These are phyloP conservation scores for Cepaea nemoralis DNA, from an alignment of 1,140 invertebrate species.

Conservation along the genomic window DNA sequence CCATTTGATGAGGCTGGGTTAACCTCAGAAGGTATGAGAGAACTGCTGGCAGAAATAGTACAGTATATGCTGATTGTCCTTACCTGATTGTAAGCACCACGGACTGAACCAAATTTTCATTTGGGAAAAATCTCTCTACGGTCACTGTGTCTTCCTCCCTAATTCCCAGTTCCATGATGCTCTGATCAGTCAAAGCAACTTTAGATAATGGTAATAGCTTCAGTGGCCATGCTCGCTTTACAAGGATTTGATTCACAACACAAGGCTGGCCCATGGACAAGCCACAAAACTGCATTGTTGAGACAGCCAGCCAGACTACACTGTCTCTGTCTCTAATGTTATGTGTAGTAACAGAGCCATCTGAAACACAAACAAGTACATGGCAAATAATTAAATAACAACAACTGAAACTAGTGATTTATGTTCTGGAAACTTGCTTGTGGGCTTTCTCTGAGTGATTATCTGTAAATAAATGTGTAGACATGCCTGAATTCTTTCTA, in stretches of 20 bases:
- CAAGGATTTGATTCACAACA: slow-evolving; percentile 42
- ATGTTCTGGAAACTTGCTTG: too few relatives aligned
- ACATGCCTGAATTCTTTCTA: too few relatives aligned
- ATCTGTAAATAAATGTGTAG: too few relatives aligned
- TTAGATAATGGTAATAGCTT: slow-evolving; percentile 10
- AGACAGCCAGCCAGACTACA: slow-evolving; percentile 43
- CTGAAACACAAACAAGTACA: slow-evolving; percentile 11
- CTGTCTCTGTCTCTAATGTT: slow-evolving; percentile 34
- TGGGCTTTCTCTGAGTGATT: too few relatives aligned
- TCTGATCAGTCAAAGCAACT: slow-evolving; percentile 33
- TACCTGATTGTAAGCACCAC: neutral
- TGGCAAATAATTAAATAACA: too few relatives aligned
- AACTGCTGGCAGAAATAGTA: too few relatives aligned
- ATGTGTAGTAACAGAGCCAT: slow-evolving; percentile 17
- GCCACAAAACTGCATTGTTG: slow-evolving; percentile 51
- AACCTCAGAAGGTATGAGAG: too few relatives aligned
- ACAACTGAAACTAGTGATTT: too few relatives aligned
- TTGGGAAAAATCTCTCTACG: slow-evolving; percentile 29
- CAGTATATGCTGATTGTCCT: too few relatives aligned
- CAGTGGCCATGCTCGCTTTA: slow-evolving; percentile 47
- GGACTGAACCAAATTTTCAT: neutral
- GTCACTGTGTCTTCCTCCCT: slow-evolving; percentile 23
- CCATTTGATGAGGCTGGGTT: too few relatives aligned
- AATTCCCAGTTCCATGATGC: slow-evolving; percentile 19
- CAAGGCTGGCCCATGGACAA: slow-evolving; percentile 48